Evolutionary conservation across 1,140 invertebrate species (phyloP).

Genomic region (Trachymyrmex cornetzi): DNA sequence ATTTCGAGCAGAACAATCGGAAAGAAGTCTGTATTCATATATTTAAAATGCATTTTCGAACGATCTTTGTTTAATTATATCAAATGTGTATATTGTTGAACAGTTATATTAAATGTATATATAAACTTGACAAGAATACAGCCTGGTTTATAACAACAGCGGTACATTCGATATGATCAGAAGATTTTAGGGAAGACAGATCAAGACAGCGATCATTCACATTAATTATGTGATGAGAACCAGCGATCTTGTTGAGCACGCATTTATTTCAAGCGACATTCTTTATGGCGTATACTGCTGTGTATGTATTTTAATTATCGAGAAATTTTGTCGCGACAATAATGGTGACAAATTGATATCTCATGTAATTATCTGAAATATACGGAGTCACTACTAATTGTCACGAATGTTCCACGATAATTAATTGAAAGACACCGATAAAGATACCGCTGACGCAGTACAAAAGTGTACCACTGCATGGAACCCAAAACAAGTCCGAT

Average conservation of each 20-base stretch:
- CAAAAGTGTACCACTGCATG: background rate
- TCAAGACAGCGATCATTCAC: background rate
- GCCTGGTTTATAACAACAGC: background rate
- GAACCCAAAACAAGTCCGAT: slow-evolving; percentile 42
- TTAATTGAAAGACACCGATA: background rate
- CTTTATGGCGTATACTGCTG: background rate
- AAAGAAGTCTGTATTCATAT: background rate
- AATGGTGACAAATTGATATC: background rate
- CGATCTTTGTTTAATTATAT: slow-evolving; percentile 1
- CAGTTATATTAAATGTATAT: background rate
- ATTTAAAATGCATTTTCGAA: background rate
- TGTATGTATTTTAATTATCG: slow-evolving; percentile 37
- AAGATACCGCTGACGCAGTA: slow-evolving; percentile 12
- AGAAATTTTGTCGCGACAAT: background rate
- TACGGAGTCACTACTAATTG: background rate
- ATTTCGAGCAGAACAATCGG: background rate
- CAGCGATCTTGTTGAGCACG: background rate
- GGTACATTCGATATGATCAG: background rate
- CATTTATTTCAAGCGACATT: slow-evolving; percentile 11
- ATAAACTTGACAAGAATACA: slow-evolving; percentile 1
- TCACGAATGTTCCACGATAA: slow-evolving; percentile 35
- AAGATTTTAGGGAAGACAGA: background rate
- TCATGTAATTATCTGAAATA: background rate
- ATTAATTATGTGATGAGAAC: background rate
- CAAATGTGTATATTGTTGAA: slow-evolving; percentile 30